A percentile compares a stretch with the other conserved stretches of the same genome.
Conservation (phyloP, 2,797 vertebrate species). For the Cossypha caffra region DNA sequence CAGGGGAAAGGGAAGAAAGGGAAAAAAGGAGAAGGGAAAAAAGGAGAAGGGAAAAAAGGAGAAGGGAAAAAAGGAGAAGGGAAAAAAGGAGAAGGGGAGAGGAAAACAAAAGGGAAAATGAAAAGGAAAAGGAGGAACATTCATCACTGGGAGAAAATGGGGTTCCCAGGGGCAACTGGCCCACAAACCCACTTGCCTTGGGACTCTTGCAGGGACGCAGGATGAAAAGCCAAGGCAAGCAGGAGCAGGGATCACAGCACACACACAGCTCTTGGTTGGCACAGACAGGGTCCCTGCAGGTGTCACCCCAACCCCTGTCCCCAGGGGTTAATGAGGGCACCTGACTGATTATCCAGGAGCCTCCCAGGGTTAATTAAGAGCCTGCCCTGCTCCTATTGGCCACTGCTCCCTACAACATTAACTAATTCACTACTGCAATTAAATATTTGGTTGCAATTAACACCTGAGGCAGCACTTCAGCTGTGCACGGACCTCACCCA, state of each 20-base stretch:
- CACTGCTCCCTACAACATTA: neutral
- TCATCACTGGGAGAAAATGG: neutral
- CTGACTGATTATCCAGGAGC: neutral
- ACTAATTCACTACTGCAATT: neutral
- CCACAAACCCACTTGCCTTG: neutral
- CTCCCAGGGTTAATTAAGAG: conserved; percentile 17
- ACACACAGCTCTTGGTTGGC: neutral
- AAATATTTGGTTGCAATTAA: neutral
- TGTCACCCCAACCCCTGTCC: neutral
- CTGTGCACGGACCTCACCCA: fast-evolving
- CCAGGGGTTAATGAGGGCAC: neutral
- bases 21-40: too few relatives aligned
- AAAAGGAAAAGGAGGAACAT: neutral
- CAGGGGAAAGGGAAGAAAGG: too few relatives aligned
- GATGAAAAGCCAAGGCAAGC: neutral
- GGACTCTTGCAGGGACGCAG: neutral
- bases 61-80: too few relatives aligned
- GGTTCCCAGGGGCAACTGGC: neutral
- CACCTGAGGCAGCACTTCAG: neutral
- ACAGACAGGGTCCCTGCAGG: neutral
- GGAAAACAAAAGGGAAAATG: fast-evolving
- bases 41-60: too few relatives aligned
- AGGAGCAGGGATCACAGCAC: neutral
- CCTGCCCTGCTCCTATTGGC: neutral
- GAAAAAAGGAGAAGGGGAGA: neutral